Evolutionary conservation across 2,888 invertebrate genomes (phyloP).

Genomic region (Deilephila elpenor): DNA sequence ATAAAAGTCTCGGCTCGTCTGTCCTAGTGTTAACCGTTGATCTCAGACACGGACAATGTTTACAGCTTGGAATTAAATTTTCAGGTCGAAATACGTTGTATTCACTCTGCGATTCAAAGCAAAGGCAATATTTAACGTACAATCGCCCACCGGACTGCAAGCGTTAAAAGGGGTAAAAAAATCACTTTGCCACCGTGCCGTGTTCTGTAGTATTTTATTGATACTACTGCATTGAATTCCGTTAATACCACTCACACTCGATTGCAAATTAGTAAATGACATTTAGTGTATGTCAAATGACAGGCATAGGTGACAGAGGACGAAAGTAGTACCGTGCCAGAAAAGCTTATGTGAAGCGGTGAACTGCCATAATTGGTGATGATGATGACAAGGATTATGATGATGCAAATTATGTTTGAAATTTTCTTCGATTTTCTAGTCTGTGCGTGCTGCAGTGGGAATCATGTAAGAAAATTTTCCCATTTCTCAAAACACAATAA

Average conservation of each 20-base stretch:
- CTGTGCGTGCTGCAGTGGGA: too few species aligned
- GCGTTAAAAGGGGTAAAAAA: slow-evolving; percentile 14
- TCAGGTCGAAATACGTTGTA: slow-evolving; percentile 10
- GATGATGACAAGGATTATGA: too few species aligned
- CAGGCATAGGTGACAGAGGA: too few species aligned
- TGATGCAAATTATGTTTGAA: too few species aligned
- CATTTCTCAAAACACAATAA: too few species aligned
- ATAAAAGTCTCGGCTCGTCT: background rate
- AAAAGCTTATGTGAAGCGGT: too few species aligned
- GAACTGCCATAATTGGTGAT: too few species aligned
- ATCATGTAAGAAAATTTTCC: too few species aligned
- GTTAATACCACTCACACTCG: background rate
- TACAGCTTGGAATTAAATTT: slow-evolving; percentile 21
- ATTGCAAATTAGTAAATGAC: slow-evolving; percentile 12
- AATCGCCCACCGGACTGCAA: slow-evolving; percentile 15
- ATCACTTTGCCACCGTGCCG: background rate
- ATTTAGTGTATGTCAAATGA: too few species aligned
- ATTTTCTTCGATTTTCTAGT: too few species aligned
- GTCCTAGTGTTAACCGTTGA: slow-evolving; percentile 1
- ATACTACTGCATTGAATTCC: background rate
- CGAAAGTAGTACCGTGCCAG: too few species aligned
- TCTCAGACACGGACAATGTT: slow-evolving; percentile 8
- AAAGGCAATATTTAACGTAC: slow-evolving; percentile 27
- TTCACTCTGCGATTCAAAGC: background rate
- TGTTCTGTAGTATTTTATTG: slow-evolving; percentile 18